Evolutionary conservation across 2,113 vertebrate species (phyloP), one percentile per base, ranked within the genome.

Genomic region (Salvelinus alpinus): DNA sequence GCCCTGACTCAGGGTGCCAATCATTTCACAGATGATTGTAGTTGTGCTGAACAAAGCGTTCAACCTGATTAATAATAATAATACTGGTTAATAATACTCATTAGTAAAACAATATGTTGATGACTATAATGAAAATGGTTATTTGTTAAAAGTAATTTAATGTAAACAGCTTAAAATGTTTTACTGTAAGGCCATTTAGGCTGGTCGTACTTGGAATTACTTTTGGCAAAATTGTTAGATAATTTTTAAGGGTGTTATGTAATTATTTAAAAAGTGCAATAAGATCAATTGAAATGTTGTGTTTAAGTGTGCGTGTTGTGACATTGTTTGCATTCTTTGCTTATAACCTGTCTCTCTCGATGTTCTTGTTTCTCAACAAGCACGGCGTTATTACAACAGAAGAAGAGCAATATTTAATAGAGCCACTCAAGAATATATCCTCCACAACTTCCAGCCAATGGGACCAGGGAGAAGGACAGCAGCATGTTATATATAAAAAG

Each of bases 331-430:
- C 27, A 62, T 67, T 75, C 69, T 79, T 85, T 70, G 14, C 44
- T 65, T 79, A 18, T 88, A 82, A 89, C 82, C 31, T 74, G 51
- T 72, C 25, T 70, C 64, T 80, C 70, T 79, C n/a, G 18, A 47
- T 87, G 57, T 83, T 84, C 74, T 71, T 84, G 54, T 88, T 73
- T 75, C 68, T 76, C 81, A 75, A 93, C 90, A 93, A 99, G 98
- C 97, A 98, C 74, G 98, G 98, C 78, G 93, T 99, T 83, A 99
- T 99, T 93, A 96, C 95, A 89, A 98, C 98, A 88, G 97, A 97
- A 94, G 97, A 98, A 87, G 98, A 99, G 80, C 96, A 99, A 79
- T 99, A 99, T 95, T 96, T 99, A 94, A 99, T 99, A 93, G 98
- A 99, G 89, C 98, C 98, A 90, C 95, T 99, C 93, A 95, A 94